Evolutionary conservation across 2,797 vertebrate genomes (phyloP).

Genomic region (Microchirus variegatus): DNA sequence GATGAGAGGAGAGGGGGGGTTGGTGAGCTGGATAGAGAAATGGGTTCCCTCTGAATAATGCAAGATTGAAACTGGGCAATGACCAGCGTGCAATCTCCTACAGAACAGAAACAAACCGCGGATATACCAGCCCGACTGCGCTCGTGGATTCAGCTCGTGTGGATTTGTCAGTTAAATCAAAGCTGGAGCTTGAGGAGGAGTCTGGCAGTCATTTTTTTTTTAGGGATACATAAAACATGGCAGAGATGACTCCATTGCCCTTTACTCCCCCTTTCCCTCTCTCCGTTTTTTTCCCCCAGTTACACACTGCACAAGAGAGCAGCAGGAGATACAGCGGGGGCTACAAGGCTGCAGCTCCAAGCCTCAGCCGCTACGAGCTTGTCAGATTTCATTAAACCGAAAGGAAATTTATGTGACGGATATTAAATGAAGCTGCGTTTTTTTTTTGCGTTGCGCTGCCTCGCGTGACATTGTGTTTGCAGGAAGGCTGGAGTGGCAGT

Average conservation of each 20-base stretch:
- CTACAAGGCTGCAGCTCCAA: constrained; percentile 16
- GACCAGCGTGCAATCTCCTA: constrained; percentile 54
- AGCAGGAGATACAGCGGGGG: constrained; percentile 25
- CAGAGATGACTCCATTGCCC: constrained; percentile 61
- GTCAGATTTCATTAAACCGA: constrained; percentile 12
- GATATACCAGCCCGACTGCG: constrained; percentile 41
- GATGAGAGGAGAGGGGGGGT: constrained; percentile 21
- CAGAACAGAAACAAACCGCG: constrained; percentile 54
- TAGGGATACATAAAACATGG: constrained; percentile 77
- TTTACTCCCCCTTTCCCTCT: constrained; percentile 46
- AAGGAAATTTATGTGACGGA: background rate
- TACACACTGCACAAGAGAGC: background rate
- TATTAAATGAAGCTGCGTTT: background rate
- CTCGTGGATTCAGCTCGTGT: constrained; percentile 56
- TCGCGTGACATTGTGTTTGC: constrained; percentile 1
- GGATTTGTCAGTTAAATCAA: constrained; percentile 70
- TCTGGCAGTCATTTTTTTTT: constrained; percentile 61
- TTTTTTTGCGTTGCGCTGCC: background rate
- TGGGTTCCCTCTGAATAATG: constrained; percentile 72
- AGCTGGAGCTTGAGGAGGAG: constrained; percentile 51
- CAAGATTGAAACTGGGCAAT: constrained; percentile 59
- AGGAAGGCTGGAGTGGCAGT: constrained; percentile 1
- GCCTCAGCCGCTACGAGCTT: background rate
- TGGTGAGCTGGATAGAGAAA: constrained; percentile 48
- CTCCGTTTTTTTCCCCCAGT: background rate